Conservation (phyloP, 1,140 invertebrate species). For the Zelostemma sp. region DNA sequence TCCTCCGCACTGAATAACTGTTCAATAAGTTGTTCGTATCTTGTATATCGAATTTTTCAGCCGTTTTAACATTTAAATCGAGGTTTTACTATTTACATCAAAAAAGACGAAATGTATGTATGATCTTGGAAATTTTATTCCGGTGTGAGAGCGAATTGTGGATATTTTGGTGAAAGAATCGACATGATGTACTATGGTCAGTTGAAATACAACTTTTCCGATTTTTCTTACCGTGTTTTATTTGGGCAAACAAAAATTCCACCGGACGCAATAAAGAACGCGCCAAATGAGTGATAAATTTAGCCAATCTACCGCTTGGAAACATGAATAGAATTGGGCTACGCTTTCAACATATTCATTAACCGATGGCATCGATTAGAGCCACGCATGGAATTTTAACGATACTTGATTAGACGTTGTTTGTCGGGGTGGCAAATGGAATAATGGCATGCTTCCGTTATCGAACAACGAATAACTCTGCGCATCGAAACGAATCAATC, state of each 20-base stretch:
- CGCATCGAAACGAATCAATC: conserved; percentile 24
- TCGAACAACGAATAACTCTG: conserved; percentile 19
- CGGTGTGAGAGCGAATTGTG: background rate
- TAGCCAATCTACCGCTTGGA: conserved; percentile 10
- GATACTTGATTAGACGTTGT: conserved; percentile 33
- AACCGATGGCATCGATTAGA: conserved; percentile 27
- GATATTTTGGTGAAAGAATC: background rate
- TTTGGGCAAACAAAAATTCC: no score
- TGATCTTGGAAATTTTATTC: background rate
- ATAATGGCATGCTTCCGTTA: conserved; percentile 27
- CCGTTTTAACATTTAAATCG: background rate
- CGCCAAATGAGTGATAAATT: conserved; percentile 16
- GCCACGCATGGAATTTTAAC: conserved; percentile 35
- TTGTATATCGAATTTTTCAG: background rate
- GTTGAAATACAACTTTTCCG: conserved; percentile 1
- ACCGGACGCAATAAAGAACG: no score
- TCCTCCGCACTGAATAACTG: no score
- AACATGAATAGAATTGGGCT: no score
- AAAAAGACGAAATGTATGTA: no score
- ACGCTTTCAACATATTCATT: conserved; percentile 30
- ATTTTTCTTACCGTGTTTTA: background rate
- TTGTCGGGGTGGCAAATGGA: conserved; percentile 29
- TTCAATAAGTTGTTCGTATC: background rate
- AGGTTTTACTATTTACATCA: background rate
- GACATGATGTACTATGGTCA: background rate